Percentiles rank a stretch among this genome's conserved stretches.
phyloP scores from a whole-genome alignment of 1,140 invertebrate genomes.

The Polypedilum pembai region DNA sequence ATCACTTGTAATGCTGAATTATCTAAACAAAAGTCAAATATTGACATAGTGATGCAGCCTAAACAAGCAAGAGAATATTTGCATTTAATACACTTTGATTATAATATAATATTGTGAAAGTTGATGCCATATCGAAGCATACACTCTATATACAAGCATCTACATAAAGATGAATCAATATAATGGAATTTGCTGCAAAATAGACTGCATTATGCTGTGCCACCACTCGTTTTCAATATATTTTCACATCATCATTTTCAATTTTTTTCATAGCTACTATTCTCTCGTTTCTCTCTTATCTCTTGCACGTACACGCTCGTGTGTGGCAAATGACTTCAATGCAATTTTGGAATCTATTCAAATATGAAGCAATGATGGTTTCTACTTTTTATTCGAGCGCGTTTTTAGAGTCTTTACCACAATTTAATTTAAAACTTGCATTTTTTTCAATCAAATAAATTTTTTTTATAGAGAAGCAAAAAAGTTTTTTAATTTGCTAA shows the following conservation, averaged over 20 bases:
- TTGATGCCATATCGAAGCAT: neutral
- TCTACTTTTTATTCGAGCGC: too few species aligned
- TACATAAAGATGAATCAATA: neutral
- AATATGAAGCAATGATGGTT: neutral
- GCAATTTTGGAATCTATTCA: neutral
- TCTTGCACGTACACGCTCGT: neutral
- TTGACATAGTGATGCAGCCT: too few species aligned
- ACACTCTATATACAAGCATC: too few species aligned
- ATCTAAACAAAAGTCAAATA: too few species aligned
- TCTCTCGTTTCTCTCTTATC: neutral
- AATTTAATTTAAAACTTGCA: neutral
- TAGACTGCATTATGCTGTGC: neutral
- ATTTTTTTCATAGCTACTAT: neutral
- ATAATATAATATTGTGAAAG: constrained; percentile 6
- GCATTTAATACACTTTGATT: constrained; percentile 18
- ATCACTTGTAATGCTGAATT: neutral
- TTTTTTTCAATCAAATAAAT: neutral
- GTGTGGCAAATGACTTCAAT: neutral
- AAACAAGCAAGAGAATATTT: neutral
- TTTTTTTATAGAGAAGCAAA: neutral
- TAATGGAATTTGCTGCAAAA: constrained; percentile 18
- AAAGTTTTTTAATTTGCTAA: constrained; percentile 20
- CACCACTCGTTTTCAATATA: neutral
- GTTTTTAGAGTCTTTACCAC: too few species aligned
- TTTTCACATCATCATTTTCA: constrained; percentile 13